These are phyloP conservation scores for Myiothlypis coronata DNA, from an alignment of 2,797 vertebrate species.

Conservation along the genomic window DNA sequence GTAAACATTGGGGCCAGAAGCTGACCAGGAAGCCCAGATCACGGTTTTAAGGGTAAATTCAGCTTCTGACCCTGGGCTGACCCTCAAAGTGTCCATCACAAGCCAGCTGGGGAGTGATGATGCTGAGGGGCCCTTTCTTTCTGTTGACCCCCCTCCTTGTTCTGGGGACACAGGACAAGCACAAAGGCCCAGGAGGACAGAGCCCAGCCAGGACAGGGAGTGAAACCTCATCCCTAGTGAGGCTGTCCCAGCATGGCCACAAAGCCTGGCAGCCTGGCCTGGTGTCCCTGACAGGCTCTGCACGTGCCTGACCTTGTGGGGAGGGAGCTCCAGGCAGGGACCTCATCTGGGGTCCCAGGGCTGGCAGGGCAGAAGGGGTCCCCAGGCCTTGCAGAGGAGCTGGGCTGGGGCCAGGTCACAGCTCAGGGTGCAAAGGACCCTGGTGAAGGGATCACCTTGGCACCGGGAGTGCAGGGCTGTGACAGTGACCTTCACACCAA, in stretches of 20 bases:
- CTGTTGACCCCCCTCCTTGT: neutral
- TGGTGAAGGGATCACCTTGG: neutral
- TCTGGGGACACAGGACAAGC: neutral
- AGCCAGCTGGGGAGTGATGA: neutral
- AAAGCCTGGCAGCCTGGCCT: neutral
- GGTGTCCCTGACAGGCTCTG: neutral
- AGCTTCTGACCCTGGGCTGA: neutral
- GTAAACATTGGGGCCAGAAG: neutral
- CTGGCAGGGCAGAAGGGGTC: neutral
- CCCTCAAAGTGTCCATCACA: rapidly evolving
- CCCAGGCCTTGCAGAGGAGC: neutral
- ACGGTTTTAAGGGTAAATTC: neutral
- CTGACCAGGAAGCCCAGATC: neutral
- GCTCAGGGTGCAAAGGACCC: neutral
- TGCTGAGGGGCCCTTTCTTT: neutral
- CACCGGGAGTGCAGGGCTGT: neutral
- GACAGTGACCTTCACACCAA: neutral
- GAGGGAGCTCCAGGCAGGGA: neutral
- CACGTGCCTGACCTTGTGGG: rapidly evolving
- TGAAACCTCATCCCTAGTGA: neutral
- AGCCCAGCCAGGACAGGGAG: neutral
- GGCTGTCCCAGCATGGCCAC: neutral
- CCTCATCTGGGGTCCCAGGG: neutral
- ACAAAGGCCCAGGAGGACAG: neutral
- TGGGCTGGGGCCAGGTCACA: neutral